phyloP scores from a whole-genome alignment of 2,888 invertebrate species.

The Dryocosmus kuriphilus region DNA sequence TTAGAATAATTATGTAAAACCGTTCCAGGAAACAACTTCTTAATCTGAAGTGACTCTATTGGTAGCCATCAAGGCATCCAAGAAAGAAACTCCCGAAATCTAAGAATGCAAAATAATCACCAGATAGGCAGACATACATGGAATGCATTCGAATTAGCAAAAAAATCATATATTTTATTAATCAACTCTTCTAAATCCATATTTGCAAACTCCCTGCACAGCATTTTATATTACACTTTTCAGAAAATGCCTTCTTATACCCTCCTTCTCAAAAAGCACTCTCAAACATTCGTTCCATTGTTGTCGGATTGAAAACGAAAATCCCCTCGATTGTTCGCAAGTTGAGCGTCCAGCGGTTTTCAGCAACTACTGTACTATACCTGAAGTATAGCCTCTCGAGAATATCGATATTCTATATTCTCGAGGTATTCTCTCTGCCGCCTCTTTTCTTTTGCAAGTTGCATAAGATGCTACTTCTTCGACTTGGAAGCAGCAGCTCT shows the following conservation, averaged over 20 bases:
- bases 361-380: slow-evolving; percentile 8
- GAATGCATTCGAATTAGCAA: too few relatives aligned
- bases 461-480: slow-evolving; percentile 10
- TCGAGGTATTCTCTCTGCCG: not conserved
- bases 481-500: not conserved
- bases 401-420: slow-evolving; percentile 22
- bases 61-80: too few relatives aligned
- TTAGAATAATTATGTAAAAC: too few relatives aligned
- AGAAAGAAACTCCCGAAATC: too few relatives aligned
- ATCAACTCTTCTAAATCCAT: not conserved
- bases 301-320: slow-evolving; percentile 16
- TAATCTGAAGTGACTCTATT: too few relatives aligned
- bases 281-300: slow-evolving; percentile 25
- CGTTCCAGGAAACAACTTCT: too few relatives aligned
- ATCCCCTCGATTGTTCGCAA: slow-evolving; percentile 31
- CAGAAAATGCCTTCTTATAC: not conserved
- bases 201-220: not conserved
- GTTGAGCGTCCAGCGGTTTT: slow-evolving; percentile 21
- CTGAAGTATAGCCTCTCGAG: slow-evolving; percentile 16
- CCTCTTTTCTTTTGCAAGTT: slow-evolving; percentile 9
- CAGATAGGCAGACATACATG: too few relatives aligned
- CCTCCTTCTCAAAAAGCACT: not conserved
- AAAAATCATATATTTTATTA: too few relatives aligned
- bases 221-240: not conserved
- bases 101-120: too few relatives aligned